A percentile compares a stretch with the other conserved stretches of the same genome.
Evolutionary conservation across 2,888 invertebrate species (phyloP).

Genomic region (Reticulitermes lucifugus): DNA sequence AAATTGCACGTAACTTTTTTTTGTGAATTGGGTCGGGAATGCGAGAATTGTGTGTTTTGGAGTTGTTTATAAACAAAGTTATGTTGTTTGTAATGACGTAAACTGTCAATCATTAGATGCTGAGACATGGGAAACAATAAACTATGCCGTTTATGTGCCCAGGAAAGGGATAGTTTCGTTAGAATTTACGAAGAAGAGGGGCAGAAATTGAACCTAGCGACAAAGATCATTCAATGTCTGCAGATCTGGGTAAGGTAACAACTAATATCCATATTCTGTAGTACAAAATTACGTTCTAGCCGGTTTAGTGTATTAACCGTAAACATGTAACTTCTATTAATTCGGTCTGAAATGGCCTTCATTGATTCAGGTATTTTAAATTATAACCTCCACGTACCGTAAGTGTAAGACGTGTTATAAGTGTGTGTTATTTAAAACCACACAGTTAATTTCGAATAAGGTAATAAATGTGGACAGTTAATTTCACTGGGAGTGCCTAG

Average conservation of each 20-base stretch:
- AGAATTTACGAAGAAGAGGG: slow-evolving; percentile 57
- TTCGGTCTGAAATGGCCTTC: background rate
- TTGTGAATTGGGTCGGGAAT: slow-evolving; percentile 35
- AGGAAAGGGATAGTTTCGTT: slow-evolving; percentile 53
- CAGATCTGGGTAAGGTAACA: slow-evolving; percentile 58
- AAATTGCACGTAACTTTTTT: slow-evolving; percentile 37
- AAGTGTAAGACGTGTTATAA: background rate
- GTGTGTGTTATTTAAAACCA: too few species aligned
- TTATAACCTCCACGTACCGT: background rate
- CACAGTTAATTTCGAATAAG: too few species aligned
- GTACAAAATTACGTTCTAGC: background rate
- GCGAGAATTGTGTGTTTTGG: slow-evolving; percentile 41
- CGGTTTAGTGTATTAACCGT: background rate
- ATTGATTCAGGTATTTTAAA: background rate
- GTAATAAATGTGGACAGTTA: too few species aligned
- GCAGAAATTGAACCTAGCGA: slow-evolving; percentile 56
- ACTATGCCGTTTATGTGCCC: slow-evolving; percentile 53
- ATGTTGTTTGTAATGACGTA: slow-evolving; percentile 49
- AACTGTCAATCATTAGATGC: slow-evolving; percentile 52
- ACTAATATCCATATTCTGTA: background rate
- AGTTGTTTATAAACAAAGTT: slow-evolving; percentile 51
- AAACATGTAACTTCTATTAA: background rate
- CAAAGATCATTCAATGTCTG: slow-evolving; percentile 58
- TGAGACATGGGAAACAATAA: slow-evolving; percentile 47
- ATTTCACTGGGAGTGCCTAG: too few species aligned